Conservation (phyloP, 2,797 vertebrate genomes). For the Sciurus vulgaris region DNA sequence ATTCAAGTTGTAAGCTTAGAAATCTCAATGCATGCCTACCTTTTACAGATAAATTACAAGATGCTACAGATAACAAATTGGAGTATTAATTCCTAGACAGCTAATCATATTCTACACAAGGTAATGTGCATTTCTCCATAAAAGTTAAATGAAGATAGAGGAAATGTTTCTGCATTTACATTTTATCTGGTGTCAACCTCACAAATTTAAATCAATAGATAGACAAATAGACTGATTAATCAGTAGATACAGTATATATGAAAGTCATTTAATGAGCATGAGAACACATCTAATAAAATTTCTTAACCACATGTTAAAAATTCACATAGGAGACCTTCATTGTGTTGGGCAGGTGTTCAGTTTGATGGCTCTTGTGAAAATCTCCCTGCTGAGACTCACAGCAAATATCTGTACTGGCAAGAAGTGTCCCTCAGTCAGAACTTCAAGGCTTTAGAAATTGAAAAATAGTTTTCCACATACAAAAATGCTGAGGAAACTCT, state of each 20-base stretch:
- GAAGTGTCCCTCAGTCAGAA: not conserved
- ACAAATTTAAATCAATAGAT: not conserved
- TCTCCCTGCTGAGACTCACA: not conserved
- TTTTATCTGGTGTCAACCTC: not conserved
- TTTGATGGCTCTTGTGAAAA: not conserved
- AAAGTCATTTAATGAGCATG: not conserved
- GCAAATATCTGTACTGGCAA: not conserved
- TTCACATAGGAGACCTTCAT: not conserved
- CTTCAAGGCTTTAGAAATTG: conserved; percentile 17
- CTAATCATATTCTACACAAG: not conserved
- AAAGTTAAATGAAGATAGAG: not conserved
- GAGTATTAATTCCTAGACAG: not conserved
- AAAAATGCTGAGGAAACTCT: not conserved
- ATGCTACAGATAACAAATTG: not conserved
- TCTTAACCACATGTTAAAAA: not conserved
- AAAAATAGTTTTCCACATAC: not conserved
- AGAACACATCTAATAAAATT: not conserved
- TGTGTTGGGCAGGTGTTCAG: not conserved
- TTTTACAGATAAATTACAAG: not conserved
- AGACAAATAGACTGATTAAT: not conserved
- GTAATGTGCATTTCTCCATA: not conserved
- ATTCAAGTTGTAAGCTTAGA: not conserved
- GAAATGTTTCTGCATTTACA: not conserved
- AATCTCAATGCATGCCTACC: not conserved
- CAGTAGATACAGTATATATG: not conserved